These are phyloP conservation scores for Thunnus thynnus DNA, from an alignment of 2,113 vertebrate species.

Conservation along the genomic window DNA sequence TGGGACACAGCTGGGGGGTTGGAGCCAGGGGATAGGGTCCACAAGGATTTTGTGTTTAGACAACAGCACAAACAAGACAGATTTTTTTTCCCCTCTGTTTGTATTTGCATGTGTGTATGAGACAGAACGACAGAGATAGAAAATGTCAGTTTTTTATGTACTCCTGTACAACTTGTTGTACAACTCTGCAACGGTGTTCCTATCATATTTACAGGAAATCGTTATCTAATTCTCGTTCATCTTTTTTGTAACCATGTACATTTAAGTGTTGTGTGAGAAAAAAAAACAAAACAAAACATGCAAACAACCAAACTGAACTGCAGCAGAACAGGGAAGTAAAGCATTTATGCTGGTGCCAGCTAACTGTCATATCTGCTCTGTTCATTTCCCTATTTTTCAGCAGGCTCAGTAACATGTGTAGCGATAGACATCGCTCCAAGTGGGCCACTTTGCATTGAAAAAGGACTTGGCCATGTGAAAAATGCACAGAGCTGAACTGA, in stretches of 20 bases:
- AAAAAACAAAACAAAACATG: conserved; percentile 44
- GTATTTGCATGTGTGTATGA: background rate
- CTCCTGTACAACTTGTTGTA: background rate
- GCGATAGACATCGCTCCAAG: conserved; percentile 74
- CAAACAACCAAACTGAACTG: conserved; percentile 63
- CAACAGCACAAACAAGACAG: conserved; percentile 61
- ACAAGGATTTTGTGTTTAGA: conserved; percentile 60
- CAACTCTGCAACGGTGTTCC: background rate
- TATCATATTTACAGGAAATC: conserved; percentile 15
- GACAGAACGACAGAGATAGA: background rate
- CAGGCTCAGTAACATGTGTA: conserved; percentile 38
- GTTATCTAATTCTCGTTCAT: conserved; percentile 29
- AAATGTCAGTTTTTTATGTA: too few relatives aligned
- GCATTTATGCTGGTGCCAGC: conserved; percentile 2
- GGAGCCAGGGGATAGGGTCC: conserved; percentile 4
- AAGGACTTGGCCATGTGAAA: conserved; percentile 42
- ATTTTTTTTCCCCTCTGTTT: conserved; percentile 22
- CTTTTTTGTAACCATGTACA: conserved; percentile 5
- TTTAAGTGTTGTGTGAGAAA: conserved; percentile 9
- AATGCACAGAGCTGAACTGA: conserved; percentile 66
- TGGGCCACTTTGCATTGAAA: conserved; percentile 80
- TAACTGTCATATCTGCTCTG: conserved; percentile 76
- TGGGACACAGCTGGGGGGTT: conserved; percentile 62
- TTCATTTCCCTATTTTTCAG: conserved; percentile 81
- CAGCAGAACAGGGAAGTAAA: conserved; percentile 76